phyloP scores from a whole-genome alignment of 1,140 invertebrate genomes.

The Drosophila arawakana region DNA sequence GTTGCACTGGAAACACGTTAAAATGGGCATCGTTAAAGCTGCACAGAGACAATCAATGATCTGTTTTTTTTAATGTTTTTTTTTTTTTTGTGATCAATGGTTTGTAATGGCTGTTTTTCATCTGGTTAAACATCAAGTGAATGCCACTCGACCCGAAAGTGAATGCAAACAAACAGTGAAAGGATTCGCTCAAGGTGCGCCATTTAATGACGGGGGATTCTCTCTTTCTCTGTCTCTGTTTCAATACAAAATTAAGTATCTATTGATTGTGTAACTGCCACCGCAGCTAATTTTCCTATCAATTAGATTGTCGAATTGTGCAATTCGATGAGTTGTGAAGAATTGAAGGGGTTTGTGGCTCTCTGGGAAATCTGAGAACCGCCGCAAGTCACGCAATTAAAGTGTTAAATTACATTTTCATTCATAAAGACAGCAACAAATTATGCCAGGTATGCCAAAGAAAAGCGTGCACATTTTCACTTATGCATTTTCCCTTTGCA shows the following conservation, averaged over 20 bases:
- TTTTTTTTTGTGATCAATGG: constrained; percentile 19
- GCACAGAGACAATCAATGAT: constrained; percentile 42
- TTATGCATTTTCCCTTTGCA: constrained; percentile 55
- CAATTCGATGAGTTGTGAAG: constrained; percentile 18
- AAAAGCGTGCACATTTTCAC: constrained; percentile 76
- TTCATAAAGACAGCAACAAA: constrained; percentile 65
- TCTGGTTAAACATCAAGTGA: constrained; percentile 55
- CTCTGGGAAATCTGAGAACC: constrained; percentile 62
- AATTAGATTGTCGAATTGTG: constrained; percentile 61
- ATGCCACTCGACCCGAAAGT: constrained; percentile 32
- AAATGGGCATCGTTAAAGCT: constrained; percentile 51
- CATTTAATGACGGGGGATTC: constrained; percentile 13
- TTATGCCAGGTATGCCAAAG: constrained; percentile 37
- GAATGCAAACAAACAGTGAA: constrained; percentile 32
- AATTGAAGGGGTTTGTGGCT: constrained; percentile 3
- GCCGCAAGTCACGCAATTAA: constrained; percentile 73
- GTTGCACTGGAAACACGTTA: constrained; percentile 57
- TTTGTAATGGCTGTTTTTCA: constrained; percentile 19
- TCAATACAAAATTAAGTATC: not conserved
- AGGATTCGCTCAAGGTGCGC: constrained; percentile 51
- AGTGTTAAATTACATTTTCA: constrained; percentile 77
- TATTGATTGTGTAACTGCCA: constrained; percentile 41
- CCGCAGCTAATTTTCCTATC: constrained; percentile 64
- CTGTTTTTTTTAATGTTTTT: not conserved
- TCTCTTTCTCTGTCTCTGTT: not conserved